Evolutionary conservation across 30 jellyfish, hydroid and myxozoan genomes (phyloP), one percentile per base, ranked within the genome.

Genomic region (Phacellophora camtschatica): DNA sequence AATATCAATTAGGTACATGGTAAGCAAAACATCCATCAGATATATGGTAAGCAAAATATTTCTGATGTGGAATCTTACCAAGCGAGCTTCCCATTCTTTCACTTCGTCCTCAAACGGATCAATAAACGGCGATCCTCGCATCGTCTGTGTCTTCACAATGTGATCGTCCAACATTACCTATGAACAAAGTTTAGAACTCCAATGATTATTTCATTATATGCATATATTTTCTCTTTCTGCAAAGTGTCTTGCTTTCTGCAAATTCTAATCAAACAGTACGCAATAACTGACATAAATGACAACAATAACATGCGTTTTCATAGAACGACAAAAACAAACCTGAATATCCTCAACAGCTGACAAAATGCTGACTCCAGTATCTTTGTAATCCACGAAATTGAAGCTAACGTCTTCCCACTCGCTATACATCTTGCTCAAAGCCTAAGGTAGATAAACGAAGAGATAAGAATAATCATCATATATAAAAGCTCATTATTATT

Each of bases 341-440:
- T 81, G 92, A 6, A 81, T 81, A 69, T 81, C 92, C 53, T 81
- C 92, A 55, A 81, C 92, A 66, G 92, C 85, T 5, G 92, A 81
- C 25, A 81, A 62, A 19, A 81, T 81, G n/a, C 58, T 65, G 1
- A 81, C 92, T 4, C 92, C 92, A 27, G 85, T 81, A 45, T 81
- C 92, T 39, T 68, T 81, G 67, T 81, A 81, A 6, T 65, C 69
- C n/a, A 81, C 92, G 35, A 81, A 81, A 66, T 66, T 81, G 69
- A 81, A 81, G 29, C 55, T 36, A 56, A 81, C 42, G 20, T 66
- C 84, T 25, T 81, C 85, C 92, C 92, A 81, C 39, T 81, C 92
- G 8, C 71, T 62, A 25, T 81, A 57, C 92, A 81, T 81, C 56
- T 81, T 81, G 53, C 51, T 55, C n/a, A 81, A 55, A 11, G 92